Evolutionary conservation across 2,888 invertebrate species (phyloP).

Genomic region (Drosophila sordidapex): DNA sequence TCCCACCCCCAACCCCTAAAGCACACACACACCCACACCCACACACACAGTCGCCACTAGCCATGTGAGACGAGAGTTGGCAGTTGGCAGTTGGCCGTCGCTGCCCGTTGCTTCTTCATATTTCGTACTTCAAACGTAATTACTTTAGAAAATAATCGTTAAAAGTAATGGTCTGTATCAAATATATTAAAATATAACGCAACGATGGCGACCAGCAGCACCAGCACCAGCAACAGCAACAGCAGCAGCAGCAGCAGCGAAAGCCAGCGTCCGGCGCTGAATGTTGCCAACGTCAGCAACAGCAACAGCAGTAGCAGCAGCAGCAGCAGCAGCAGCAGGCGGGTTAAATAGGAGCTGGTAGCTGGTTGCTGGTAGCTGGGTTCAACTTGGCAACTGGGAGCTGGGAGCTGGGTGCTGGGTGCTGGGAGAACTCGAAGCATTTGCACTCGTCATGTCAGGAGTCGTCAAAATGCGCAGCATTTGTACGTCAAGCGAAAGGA

Average conservation of each 20-base stretch:
- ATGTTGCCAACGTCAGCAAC: slow-evolving; percentile 63
- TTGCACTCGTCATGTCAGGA: slow-evolving; percentile 80
- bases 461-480: slow-evolving; percentile 70
- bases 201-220: slow-evolving; percentile 52
- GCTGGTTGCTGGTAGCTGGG: background rate
- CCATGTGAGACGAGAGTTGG: slow-evolving; percentile 56
- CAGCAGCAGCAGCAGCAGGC: background rate
- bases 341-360: background rate
- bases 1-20: background rate
- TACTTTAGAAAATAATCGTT: slow-evolving; percentile 84
- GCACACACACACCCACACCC: background rate
- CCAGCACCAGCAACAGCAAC: slow-evolving; percentile 1
- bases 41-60: slow-evolving; percentile 19
- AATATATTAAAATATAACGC: slow-evolving; percentile 84
- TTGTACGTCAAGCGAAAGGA: slow-evolving; percentile 66
- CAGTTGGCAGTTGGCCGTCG: slow-evolving; percentile 36
- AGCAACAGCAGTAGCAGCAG: background rate
- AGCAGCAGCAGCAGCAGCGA: slow-evolving; percentile 16
- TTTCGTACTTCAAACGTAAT: slow-evolving; percentile 83
- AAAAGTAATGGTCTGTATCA: slow-evolving; percentile 84
- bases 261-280: slow-evolving; percentile 25
- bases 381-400: background rate
- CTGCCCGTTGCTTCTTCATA: slow-evolving; percentile 72
- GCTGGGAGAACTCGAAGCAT: slow-evolving; percentile 24
- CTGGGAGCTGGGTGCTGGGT: background rate